phyloP scores from a whole-genome alignment of 2,797 vertebrate genomes.

The Eremophila alpestris region DNA sequence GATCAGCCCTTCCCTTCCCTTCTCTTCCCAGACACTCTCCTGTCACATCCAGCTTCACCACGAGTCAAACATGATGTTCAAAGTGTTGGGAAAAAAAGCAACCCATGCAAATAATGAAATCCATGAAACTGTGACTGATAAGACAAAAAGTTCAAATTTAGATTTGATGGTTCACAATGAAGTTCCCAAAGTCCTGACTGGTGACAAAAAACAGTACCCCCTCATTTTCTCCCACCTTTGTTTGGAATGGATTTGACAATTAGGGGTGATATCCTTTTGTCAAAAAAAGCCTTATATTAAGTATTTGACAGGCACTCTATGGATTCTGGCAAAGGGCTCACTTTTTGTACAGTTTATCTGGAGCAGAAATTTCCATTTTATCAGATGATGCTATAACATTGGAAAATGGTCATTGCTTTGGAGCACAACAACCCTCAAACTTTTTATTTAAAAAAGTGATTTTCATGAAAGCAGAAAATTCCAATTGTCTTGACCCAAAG shows the following conservation, averaged over 20 bases:
- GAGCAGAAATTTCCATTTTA: slow-evolving; percentile 68
- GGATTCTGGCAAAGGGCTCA: slow-evolving; percentile 64
- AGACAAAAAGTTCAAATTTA: slow-evolving; percentile 13
- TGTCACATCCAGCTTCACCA: not conserved
- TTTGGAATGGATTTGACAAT: slow-evolving; percentile 73
- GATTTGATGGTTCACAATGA: slow-evolving; percentile 53
- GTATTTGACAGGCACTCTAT: slow-evolving; percentile 62
- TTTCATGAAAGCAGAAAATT: not conserved
- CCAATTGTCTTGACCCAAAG: not conserved
- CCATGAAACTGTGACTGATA: not conserved
- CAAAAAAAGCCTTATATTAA: slow-evolving; percentile 68
- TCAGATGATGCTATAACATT: slow-evolving; percentile 25
- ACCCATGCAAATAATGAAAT: not conserved
- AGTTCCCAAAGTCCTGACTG: slow-evolving; percentile 62
- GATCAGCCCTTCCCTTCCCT: not conserved
- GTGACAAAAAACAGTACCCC: slow-evolving; percentile 70
- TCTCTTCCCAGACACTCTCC: not conserved
- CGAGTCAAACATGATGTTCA: not conserved
- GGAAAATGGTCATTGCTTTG: not conserved
- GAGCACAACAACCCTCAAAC: not conserved
- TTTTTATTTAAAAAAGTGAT: rapidly evolving
- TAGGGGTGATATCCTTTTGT: slow-evolving; percentile 63
- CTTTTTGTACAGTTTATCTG: slow-evolving; percentile 64
- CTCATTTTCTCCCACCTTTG: slow-evolving; percentile 62
- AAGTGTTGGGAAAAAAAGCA: not conserved